Conservation (phyloP, 2,113 vertebrate genomes). For the Sorex fumeus region DNA sequence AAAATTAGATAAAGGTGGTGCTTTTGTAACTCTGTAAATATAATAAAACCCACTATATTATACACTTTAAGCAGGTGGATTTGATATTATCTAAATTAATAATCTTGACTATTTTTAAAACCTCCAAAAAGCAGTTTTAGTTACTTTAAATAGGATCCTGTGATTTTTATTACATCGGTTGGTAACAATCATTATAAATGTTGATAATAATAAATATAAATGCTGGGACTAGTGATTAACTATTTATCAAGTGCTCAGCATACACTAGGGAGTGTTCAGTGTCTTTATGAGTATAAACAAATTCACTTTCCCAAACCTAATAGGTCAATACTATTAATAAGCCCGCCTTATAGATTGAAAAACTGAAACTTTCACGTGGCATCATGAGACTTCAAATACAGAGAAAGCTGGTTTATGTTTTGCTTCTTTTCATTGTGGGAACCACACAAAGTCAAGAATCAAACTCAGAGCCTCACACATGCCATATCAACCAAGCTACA, state of each 20-base stretch:
- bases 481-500: no score
- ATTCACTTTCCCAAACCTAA: constrained; percentile 15
- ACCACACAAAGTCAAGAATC: no score
- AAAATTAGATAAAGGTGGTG: constrained; percentile 34
- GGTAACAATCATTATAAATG: constrained; percentile 2
- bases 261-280: background rate
- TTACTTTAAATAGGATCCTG: background rate
- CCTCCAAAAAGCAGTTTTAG: background rate
- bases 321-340: background rate
- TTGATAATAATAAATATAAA: background rate
- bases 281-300: constrained; percentile 31
- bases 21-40: background rate
- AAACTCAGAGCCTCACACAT: no score
- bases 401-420: background rate
- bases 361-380: background rate
- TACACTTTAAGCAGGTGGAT: background rate
- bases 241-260: background rate
- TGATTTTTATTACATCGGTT: constrained; percentile 29
- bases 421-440: no score
- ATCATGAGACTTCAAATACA: constrained; percentile 9
- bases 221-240: background rate
- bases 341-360: constrained; percentile 40
- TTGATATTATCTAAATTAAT: background rate
- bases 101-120: background rate
- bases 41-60: constrained; percentile 10